Conservation (phyloP, 1,140 invertebrate genomes). For the Aphelenchoides fujianensis region DNA sequence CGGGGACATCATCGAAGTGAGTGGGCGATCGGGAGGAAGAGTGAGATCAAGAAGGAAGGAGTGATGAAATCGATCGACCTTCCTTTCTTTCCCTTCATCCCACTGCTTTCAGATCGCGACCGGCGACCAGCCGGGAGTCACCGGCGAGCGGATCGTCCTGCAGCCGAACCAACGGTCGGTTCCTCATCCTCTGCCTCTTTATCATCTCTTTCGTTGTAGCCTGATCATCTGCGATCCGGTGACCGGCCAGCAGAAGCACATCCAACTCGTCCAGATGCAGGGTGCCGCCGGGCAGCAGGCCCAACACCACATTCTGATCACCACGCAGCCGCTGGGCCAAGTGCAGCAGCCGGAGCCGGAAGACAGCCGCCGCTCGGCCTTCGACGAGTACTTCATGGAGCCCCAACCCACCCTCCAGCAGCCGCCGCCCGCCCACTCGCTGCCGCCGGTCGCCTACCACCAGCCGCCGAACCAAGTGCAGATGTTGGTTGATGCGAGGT, state of each 20-base stretch:
- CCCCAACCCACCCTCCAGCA: slow-evolving; percentile 33
- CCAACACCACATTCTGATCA: slow-evolving; percentile 37
- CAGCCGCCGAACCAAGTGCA: neutral
- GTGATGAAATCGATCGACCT: too few relatives aligned
- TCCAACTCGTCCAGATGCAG: neutral
- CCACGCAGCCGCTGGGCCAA: slow-evolving; percentile 28
- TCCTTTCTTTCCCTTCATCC: neutral
- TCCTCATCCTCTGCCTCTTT: too few relatives aligned
- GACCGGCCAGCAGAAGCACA: slow-evolving; percentile 9
- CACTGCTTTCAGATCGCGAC: neutral
- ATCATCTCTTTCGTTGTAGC: too few relatives aligned
- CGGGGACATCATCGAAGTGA: too few relatives aligned
- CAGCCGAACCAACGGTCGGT: slow-evolving; percentile 7
- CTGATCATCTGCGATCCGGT: slow-evolving; percentile 4
- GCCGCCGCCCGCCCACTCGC: slow-evolving; percentile 17
- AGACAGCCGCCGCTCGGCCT: slow-evolving; percentile 29
- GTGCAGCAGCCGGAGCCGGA: slow-evolving; percentile 22
- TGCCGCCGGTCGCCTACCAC: neutral
- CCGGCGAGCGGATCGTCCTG: slow-evolving; percentile 9
- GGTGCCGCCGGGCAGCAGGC: neutral
- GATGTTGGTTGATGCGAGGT: neutral
- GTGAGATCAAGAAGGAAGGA: neutral
- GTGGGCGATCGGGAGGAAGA: neutral
- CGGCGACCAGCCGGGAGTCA: neutral
- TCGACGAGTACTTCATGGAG: slow-evolving; percentile 41